Percentiles rank a stretch among this genome's conserved stretches.
These are phyloP conservation scores for Phrynocephalus forsythii DNA, from an alignment of 2,797 vertebrate genomes.

Conservation along the genomic window DNA sequence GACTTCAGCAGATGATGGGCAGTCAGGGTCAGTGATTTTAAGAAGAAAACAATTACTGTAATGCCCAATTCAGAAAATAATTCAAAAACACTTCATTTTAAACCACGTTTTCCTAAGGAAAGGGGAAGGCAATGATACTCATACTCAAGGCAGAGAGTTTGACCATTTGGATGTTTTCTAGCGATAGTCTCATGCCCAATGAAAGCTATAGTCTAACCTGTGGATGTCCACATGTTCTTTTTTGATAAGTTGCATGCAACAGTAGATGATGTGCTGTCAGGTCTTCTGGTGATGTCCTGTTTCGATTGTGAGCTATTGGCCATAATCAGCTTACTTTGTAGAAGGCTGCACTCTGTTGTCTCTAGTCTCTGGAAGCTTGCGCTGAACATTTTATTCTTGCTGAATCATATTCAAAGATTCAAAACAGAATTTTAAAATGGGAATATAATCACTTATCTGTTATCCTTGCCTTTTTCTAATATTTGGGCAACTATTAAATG, in stretches of 20 bases:
- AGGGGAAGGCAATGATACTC: not conserved
- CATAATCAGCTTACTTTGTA: no score
- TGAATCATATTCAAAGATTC: not conserved
- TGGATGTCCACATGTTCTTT: not conserved
- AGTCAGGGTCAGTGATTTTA: no score
- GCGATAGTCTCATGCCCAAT: not conserved
- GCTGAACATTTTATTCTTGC: not conserved
- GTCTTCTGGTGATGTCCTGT: not conserved
- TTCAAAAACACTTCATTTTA: not conserved
- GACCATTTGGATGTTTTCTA: not conserved
- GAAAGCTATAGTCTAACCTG: not conserved
- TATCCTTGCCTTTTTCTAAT: slow-evolving; percentile 31
- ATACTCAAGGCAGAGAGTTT: not conserved
- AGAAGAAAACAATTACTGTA: no score
- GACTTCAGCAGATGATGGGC: no score
- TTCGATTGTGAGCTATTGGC: not conserved
- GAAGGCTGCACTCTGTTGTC: not conserved
- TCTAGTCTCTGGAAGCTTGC: not conserved
- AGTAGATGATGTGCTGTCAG: no score
- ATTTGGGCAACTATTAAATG: not conserved
- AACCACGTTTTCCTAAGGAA: not conserved
- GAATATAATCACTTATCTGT: not conserved
- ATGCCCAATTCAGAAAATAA: not conserved
- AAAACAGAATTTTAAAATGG: not conserved
- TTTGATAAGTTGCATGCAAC: not conserved